Conservation (phyloP, 2,113 vertebrate species). For the Microcebus griseorufus region DNA sequence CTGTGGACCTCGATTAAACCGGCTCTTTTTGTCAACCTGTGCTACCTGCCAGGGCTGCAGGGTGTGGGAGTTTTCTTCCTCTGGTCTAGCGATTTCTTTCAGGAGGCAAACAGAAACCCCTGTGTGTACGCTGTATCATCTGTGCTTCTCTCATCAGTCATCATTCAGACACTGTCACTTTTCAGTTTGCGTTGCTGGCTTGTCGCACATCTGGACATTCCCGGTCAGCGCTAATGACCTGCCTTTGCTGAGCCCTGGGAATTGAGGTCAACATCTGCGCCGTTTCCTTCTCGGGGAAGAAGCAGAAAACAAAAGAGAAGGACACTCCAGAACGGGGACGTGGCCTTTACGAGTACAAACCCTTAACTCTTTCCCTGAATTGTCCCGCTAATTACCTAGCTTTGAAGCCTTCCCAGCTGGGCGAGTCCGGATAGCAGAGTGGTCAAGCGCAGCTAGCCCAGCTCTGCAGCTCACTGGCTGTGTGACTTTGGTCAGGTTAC, state of each 20-base stretch:
- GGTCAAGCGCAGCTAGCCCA: too few species aligned
- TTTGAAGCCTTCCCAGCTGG: neutral
- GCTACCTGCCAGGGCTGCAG: neutral
- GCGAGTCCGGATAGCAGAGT: neutral
- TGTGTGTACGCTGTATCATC: accelerated
- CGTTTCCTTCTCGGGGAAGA: neutral
- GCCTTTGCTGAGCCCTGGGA: neutral
- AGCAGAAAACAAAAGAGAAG: neutral
- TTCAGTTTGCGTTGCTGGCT: neutral
- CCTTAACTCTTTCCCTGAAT: neutral
- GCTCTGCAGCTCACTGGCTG: neutral
- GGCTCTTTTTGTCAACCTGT: accelerated
- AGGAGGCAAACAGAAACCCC: neutral
- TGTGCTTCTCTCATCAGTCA: neutral
- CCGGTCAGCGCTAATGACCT: neutral
- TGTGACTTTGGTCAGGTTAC: neutral
- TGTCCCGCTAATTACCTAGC: neutral
- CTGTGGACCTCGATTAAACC: accelerated
- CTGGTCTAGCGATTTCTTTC: neutral
- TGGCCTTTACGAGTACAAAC: neutral
- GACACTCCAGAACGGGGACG: neutral
- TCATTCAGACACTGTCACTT: neutral
- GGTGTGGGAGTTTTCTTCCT: neutral
- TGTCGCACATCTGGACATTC: neutral
- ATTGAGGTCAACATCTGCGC: accelerated